Percentiles rank a stretch among this genome's conserved stretches.
Conservation (phyloP, 2,113 vertebrate species). For the Zootoca vivipara region DNA sequence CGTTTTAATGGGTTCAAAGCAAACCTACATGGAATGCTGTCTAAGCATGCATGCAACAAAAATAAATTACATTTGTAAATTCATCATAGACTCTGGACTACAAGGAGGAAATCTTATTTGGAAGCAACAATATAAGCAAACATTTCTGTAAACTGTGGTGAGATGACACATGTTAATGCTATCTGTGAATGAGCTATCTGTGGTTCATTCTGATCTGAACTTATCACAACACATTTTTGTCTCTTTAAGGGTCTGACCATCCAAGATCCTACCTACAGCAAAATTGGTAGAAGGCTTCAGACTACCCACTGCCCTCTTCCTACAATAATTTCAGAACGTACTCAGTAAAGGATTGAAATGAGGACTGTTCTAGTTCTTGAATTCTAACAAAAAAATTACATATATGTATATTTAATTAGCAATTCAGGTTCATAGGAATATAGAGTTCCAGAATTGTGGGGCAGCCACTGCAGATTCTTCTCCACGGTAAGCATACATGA, state of each 20-base stretch:
- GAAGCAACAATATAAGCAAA: constrained; percentile 58
- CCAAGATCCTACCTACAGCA: background rate
- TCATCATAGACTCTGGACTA: constrained; percentile 38
- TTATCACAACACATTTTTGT: constrained; percentile 51
- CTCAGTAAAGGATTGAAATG: background rate
- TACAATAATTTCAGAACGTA: no score
- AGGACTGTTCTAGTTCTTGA: background rate
- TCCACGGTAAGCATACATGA: background rate
- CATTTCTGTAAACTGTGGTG: constrained; percentile 54
- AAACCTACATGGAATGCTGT: constrained; percentile 20
- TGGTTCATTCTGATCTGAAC: constrained; percentile 50
- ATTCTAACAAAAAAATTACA: background rate
- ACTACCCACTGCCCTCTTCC: background rate
- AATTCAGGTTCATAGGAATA: background rate
- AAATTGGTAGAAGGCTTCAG: background rate
- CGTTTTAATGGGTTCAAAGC: constrained; percentile 45
- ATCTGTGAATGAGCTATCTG: constrained; percentile 59
- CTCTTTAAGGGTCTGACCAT: constrained; percentile 14
- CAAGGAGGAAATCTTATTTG: constrained; percentile 56
- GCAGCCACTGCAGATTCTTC: background rate
- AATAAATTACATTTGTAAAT: constrained; percentile 55
- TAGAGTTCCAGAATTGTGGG: background rate
- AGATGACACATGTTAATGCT: constrained; percentile 54
- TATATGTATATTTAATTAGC: no score
- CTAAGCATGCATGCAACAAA: constrained; percentile 48